These are phyloP conservation scores for Heliothis subflexa DNA, from an alignment of 1,140 invertebrate species.

Conservation along the genomic window DNA sequence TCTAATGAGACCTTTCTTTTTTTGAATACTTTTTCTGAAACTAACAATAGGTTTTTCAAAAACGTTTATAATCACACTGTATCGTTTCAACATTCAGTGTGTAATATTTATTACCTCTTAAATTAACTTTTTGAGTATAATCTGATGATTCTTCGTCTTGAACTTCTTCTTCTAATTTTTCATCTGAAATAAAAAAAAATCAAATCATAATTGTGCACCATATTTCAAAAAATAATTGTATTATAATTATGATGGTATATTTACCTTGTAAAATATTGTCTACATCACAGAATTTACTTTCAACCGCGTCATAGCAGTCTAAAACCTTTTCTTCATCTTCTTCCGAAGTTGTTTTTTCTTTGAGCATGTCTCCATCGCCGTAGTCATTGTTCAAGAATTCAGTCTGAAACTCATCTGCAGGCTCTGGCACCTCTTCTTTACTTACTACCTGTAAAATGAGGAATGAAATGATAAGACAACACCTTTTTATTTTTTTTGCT, in stretches of 20 bases:
- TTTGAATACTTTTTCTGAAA: slow-evolving; percentile 43
- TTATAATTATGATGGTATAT: not conserved
- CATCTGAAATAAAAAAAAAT: slow-evolving; percentile 49
- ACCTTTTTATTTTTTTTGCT: too few species aligned
- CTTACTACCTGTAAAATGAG: slow-evolving; percentile 30
- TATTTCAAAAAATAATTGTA: too few species aligned
- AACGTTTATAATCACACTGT: too few species aligned
- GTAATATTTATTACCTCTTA: slow-evolving; percentile 2
- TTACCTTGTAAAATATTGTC: slow-evolving; percentile 40
- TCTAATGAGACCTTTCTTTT: slow-evolving; percentile 53
- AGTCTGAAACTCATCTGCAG: slow-evolving; percentile 35
- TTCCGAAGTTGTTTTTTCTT: slow-evolving; percentile 42
- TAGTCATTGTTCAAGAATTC: slow-evolving; percentile 41
- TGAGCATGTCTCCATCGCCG: slow-evolving; percentile 24
- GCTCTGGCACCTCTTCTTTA: slow-evolving; percentile 53
- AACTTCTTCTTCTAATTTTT: slow-evolving; percentile 46
- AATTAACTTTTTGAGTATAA: slow-evolving; percentile 41
- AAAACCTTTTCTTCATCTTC: slow-evolving; percentile 48
- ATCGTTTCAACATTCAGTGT: too few species aligned
- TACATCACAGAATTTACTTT: slow-evolving; percentile 51
- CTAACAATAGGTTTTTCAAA: not conserved
- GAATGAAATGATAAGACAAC: too few species aligned
- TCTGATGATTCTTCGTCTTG: slow-evolving; percentile 48
- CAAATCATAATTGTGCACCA: not conserved
- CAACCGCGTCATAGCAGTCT: slow-evolving; percentile 43